Conservation (phyloP, 1,140 invertebrate species). For the Drosophila paulistorum region DNA sequence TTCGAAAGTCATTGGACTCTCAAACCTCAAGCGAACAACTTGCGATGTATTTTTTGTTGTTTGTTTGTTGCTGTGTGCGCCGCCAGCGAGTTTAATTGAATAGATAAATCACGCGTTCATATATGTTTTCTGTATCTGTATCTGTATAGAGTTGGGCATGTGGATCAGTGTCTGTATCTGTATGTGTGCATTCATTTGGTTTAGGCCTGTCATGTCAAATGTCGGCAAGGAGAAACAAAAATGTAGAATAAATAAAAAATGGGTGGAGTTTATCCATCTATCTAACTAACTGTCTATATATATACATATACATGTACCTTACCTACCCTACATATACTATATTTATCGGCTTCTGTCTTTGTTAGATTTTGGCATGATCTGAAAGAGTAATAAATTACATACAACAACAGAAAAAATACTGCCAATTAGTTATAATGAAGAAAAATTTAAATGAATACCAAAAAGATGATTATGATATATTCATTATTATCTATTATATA, state of each 20-base stretch:
- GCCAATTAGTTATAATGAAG: constrained; percentile 55
- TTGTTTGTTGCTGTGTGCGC: constrained; percentile 26
- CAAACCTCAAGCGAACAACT: constrained; percentile 1
- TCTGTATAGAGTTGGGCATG: background rate
- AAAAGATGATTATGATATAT: background rate
- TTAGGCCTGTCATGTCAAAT: constrained; percentile 69
- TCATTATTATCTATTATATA: background rate
- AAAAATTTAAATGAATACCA: background rate
- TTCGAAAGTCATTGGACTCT: constrained; percentile 20
- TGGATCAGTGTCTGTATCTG: background rate
- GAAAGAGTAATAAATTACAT: constrained; percentile 33
- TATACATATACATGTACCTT: constrained; percentile 7
- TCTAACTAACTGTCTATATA: constrained; percentile 13
- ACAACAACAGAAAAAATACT: constrained; percentile 42
- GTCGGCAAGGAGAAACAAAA: constrained; percentile 66
- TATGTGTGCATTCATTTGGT: constrained; percentile 67
- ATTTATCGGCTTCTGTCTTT: constrained; percentile 32
- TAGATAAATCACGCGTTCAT: constrained; percentile 65
- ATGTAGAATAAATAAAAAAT: constrained; percentile 56
- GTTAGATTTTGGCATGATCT: constrained; percentile 15
- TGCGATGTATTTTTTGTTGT: background rate
- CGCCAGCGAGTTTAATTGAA: constrained; percentile 67
- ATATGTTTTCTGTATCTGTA: constrained; percentile 2
- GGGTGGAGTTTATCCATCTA: constrained; percentile 44
- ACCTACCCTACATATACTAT: constrained; percentile 8